Evolutionary conservation across 2,113 vertebrate genomes (phyloP), one percentile per base, ranked within the genome.

Genomic region (Sebastes fasciatus): DNA sequence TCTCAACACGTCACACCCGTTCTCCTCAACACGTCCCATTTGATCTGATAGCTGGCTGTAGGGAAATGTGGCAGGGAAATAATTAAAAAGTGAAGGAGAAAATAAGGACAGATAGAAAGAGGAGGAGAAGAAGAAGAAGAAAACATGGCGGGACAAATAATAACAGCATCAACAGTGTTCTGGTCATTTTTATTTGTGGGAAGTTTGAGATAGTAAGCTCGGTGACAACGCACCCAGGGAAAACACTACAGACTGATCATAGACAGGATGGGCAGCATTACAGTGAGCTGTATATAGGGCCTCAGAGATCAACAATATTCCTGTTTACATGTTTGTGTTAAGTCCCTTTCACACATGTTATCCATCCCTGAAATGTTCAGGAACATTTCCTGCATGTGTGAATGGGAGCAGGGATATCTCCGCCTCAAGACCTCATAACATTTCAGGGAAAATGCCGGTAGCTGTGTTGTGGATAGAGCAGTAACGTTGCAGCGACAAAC

Each of bases 61-160:
- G 70, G 79, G 60, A 89, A 87, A 85, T 88, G 87, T 83, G 80
- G 55, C 77, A 79, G 43, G 60, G 48, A 88, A 90, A 90, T 90
- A 86, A 91, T 88, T 89, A 84, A 90, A 92, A 84, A 83, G 80
- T 79, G 81, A 85, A 87, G 80, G 83, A 81, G 89, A 83, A 77
- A 67, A 91, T 84, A 82, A 86, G 42, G 85, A 84, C 77, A 88
- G 34, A 34, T 4, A 34, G 34, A 34, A 70, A 86, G 70, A 83
- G 2, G 55, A 80, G 42, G 16, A 57, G 16, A 26, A 51, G 16
- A 26, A 51, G 16, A 26, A 51, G 46, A 61, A 64, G 21, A 45
- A 61, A 80, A 81, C 79, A 81, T 40, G 61, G 26, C 0, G 8
- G 40, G 23, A 84, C 17, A 66, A 87, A 86, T 82, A 74, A 82